phyloP scores from a whole-genome alignment of 2,113 vertebrate genomes.

The Pygoscelis adeliae region DNA sequence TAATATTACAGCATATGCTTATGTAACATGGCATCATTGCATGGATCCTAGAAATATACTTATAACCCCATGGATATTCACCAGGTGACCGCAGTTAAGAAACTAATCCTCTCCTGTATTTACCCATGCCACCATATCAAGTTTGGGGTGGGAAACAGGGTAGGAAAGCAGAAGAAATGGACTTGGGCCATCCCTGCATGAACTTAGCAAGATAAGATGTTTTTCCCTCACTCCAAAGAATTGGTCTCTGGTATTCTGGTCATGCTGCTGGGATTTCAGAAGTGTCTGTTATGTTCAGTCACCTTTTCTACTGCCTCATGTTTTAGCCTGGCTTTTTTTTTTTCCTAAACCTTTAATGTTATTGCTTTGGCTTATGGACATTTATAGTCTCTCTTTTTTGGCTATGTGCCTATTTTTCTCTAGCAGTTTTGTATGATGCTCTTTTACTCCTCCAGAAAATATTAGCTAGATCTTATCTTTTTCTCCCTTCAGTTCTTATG shows the following conservation, averaged over 20 bases:
- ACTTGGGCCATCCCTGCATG: neutral
- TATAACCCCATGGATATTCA: neutral
- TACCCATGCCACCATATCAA: neutral
- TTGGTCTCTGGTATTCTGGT: neutral
- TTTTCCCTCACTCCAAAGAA: neutral
- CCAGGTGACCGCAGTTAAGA: neutral
- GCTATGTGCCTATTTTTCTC: neutral
- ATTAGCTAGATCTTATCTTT: neutral
- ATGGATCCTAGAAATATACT: neutral
- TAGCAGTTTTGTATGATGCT: neutral
- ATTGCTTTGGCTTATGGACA: neutral
- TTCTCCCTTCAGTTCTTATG: neutral
- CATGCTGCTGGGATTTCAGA: neutral
- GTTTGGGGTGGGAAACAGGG: neutral
- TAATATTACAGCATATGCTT: too few species aligned
- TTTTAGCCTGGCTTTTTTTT: neutral
- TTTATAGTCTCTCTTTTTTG: neutral
- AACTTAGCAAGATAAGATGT: neutral
- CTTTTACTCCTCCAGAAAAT: neutral
- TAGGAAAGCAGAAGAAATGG: neutral
- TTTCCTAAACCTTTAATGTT: neutral
- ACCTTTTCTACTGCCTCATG: neutral
- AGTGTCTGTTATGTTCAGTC: neutral
- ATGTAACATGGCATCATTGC: too few species aligned
- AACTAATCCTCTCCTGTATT: neutral